Base-by-base conservation (phyloP, 2,888 invertebrate species). In the Desoria tigrina region DNA sequence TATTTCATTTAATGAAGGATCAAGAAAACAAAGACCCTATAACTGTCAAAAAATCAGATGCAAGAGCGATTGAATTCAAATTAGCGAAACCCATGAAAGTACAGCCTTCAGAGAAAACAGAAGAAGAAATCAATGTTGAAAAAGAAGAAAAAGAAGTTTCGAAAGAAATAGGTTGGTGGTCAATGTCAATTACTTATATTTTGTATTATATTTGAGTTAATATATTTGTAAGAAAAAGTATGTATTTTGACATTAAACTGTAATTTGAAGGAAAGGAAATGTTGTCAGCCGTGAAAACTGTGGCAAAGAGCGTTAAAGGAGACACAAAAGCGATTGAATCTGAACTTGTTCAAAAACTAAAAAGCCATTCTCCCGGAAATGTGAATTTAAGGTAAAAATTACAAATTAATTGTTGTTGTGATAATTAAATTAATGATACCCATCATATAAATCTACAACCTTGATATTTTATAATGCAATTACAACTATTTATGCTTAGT, bases 241-340 rank as follows among this genome's bases (percentile, higher is more conserved):
- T 23, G 9, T 24, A 14, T 53, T n/a, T n/a, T n/a, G n/a, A n/a
- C n/a, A n/a, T n/a, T n/a, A n/a, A n/a, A n/a, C n/a, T n/a, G n/a
- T n/a, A n/a, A 24, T 18, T n/a, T 59, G 18, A 11, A 74, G 75
- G 71, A 26, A 65, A 65, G 57, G 65, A 72, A 37, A 60, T 78
- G 61, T 37, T 76, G 23, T 65, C 54, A 16, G 91, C 91, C 11
- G 90, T 88, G 0, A 84, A 86, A 78, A 83, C 86, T 66, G 90
- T 90, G n/a, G 91, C 92, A 0, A 80, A 85, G 70, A 81, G 83
- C 42, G 78, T 91, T 1, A 89, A 88, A 16, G 89, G 88, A 14
- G 84, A 89, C 79, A 81, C 83, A 0, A 84, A 86, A 75, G 84
- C 87, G 79, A 89, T 87, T 0, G 89, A 91, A 80, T 85, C 87